Percentiles rank a stretch among this genome's conserved stretches.
phyloP scores from a whole-genome alignment of 2,797 vertebrate genomes.

The Hydrophis major region DNA sequence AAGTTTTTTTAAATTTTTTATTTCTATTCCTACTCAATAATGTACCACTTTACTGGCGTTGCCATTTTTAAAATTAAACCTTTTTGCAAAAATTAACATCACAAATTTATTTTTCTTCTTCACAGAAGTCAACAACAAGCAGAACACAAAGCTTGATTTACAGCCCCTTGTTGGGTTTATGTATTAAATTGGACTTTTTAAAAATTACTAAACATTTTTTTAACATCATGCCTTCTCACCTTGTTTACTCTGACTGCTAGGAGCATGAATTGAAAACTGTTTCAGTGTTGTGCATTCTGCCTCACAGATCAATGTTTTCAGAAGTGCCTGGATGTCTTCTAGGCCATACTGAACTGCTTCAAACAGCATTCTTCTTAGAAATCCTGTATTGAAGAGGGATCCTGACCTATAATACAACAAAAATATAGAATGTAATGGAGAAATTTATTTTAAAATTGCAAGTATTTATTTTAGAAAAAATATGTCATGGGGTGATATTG shows the following conservation, averaged over 20 bases:
- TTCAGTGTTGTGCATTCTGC: constrained; percentile 88
- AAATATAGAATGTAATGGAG: constrained; percentile 15
- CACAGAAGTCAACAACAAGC: background rate
- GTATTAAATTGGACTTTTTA: background rate
- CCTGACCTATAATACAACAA: constrained; percentile 78
- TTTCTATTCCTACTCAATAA: background rate
- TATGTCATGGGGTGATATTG: background rate
- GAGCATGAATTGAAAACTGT: constrained; percentile 71
- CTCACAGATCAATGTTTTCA: constrained; percentile 92
- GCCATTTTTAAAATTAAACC: background rate
- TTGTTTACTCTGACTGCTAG: constrained; percentile 78
- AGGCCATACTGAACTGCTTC: constrained; percentile 85
- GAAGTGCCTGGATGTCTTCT: constrained; percentile 87
- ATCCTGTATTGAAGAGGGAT: constrained; percentile 88
- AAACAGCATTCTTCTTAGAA: constrained; percentile 88
- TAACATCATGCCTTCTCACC: constrained; percentile 66
- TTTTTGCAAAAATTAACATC: background rate
- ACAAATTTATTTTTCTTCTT: background rate
- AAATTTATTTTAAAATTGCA: constrained; percentile 16
- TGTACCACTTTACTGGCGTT: background rate
- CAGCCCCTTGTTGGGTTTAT: background rate
- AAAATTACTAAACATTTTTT: background rate
- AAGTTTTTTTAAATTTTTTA: background rate
- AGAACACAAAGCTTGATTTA: background rate
- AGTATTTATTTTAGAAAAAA: background rate